These are phyloP conservation scores for Limnodromus scolopaceus DNA, from an alignment of 2,797 vertebrate species.

Conservation along the genomic window DNA sequence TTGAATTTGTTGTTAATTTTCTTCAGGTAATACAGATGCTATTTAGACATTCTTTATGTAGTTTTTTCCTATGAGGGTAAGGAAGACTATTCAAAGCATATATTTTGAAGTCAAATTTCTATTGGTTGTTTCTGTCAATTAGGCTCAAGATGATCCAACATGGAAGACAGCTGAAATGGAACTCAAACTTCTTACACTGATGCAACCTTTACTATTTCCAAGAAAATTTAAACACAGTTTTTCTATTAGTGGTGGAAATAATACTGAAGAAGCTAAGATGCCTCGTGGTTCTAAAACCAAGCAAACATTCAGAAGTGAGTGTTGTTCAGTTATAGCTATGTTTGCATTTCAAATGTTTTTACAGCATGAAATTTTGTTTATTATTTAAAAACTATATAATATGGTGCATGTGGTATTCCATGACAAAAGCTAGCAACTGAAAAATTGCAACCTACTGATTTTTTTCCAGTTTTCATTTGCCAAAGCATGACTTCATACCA, in stretches of 20 bases:
- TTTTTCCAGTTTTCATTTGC: not conserved
- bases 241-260: slow-evolving; percentile 25
- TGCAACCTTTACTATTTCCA: slow-evolving; percentile 78
- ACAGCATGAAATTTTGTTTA: not conserved
- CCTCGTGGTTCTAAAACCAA: slow-evolving; percentile 21
- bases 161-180: slow-evolving; percentile 86
- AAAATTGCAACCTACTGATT: not conserved
- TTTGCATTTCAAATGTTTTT: not conserved
- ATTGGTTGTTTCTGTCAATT: not conserved
- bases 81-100: not conserved
- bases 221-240: slow-evolving; percentile 62
- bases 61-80: not conserved
- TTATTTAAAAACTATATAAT: not conserved
- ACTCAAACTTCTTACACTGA: slow-evolving; percentile 82
- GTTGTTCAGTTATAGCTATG: not conserved
- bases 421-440: not conserved
- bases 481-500: not conserved
- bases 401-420: not conserved
- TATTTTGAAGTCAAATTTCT: not conserved
- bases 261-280: not conserved
- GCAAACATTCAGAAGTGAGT: slow-evolving; percentile 55
- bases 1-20: slow-evolving; percentile 76
- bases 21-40: slow-evolving; percentile 81
- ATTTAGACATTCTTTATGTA: not conserved
- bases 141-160: slow-evolving; percentile 78